phyloP scores from a whole-genome alignment of 2,797 vertebrate species.

The Enteromius unitaeniatus region DNA sequence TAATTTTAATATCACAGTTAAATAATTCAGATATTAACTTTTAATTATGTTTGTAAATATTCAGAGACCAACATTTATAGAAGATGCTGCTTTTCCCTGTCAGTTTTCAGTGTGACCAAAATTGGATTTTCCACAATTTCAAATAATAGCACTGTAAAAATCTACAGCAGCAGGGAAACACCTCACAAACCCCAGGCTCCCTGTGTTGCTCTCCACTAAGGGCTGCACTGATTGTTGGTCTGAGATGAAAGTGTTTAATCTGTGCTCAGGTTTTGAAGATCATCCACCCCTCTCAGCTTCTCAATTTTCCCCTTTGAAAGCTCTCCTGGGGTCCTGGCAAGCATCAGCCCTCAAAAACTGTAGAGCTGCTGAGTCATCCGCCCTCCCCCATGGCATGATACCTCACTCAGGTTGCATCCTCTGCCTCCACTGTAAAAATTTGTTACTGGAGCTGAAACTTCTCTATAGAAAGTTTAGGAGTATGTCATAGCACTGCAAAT shows the following conservation, averaged over 20 bases:
- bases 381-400: constrained; percentile 4
- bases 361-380: constrained; percentile 41
- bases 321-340: constrained; percentile 54
- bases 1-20: constrained; percentile 62
- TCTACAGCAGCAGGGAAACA: neutral
- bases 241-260: constrained; percentile 57
- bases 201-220: neutral
- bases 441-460: neutral
- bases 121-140: constrained; percentile 5
- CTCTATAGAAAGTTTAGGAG: neutral
- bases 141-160: constrained; percentile 6
- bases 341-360: constrained; percentile 33
- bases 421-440: neutral
- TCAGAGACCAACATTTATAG: constrained; percentile 8
- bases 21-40: constrained; percentile 46
- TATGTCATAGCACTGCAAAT: neutral
- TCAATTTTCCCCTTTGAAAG: constrained; percentile 54
- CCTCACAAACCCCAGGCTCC: neutral
- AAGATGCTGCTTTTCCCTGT: neutral
- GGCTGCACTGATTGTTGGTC: constrained; percentile 20
- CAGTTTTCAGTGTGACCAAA: neutral
- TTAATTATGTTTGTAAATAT: constrained; percentile 31
- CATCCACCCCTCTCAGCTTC: constrained; percentile 56
- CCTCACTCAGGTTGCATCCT: constrained; percentile 18
- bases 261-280: constrained; percentile 65